Base-by-base conservation (phyloP, 1,140 invertebrate species). In the Anoplophora glabripennis region DNA sequence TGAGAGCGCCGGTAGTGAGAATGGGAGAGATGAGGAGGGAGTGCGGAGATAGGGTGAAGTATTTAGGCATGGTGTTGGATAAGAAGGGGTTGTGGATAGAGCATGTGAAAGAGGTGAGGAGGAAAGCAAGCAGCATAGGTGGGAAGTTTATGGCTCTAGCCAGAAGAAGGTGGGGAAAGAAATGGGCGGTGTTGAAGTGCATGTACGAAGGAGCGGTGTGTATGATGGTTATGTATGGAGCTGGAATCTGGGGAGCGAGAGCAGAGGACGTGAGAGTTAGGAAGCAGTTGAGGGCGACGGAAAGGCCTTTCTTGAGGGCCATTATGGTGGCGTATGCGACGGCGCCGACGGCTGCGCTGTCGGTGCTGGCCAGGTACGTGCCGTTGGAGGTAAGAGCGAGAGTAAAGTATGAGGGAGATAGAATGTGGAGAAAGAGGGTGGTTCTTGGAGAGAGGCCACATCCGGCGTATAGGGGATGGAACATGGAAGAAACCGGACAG, bases 41-140 rank as follows among this genome's bases (percentile, higher is more conserved):
- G 14, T 12, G 37, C 4, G 15, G 11, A 42, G 9, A 52, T 8
- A 38, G 11, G 7, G 14, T 61, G 11, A 58, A 64, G 45, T 67
- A 67, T 38, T 42, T 67, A 14, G 59, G 63, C 28, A 10, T 67
- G 10, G 60, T 34, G 4, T 40, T 67, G 0, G 63, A 68, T 33
- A 47, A 41, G 11, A 45, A 42, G 17, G 18, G 61, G 4, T n/a
- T 18, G 4, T 67, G 42, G 17, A 1, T 59, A 9, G 57, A 65
- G 5, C 63, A 67, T 49, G 15, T 55, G 3, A 56, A 46, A 52
- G 37, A 44, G n/a, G 51, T 56, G 7, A 51, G 44, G 12, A 12
- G 15, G n/a, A 59, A 62, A 41, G 34, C 38, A 5, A 9, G 3
- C 12, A 40, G 11, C n/a, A 14, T 46, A 28, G 53, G 47, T 3